These are phyloP conservation scores for Umimayanthus chanpuru DNA, from an alignment of 92 coral and sea anemone genomes.

Conservation along the genomic window DNA sequence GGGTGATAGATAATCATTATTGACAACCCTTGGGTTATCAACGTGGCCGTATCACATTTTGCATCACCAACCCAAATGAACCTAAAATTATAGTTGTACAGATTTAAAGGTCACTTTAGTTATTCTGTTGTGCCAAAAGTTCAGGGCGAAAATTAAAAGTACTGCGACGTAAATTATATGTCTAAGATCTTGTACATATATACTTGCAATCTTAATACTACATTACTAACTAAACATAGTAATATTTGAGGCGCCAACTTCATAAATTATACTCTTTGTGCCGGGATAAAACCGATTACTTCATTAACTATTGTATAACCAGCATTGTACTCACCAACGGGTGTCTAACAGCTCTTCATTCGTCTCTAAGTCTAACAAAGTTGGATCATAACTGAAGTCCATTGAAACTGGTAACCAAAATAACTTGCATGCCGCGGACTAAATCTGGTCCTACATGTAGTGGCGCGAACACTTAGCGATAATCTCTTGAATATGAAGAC, in stretches of 20 bases:
- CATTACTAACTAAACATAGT: neutral
- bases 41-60: neutral
- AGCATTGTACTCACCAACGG: slow-evolving; percentile 21
- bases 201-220: neutral
- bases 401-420: neutral
- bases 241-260: slow-evolving; percentile 4
- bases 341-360: neutral
- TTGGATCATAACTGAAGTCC: neutral
- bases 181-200: neutral
- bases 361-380: neutral
- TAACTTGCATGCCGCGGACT: neutral
- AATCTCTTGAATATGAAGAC: neutral
- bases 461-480: neutral
- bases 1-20: neutral
- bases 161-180: neutral
- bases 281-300: neutral
- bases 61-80: neutral
- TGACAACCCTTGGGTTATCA: neutral
- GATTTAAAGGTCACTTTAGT: neutral
- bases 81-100: neutral
- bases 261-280: neutral
- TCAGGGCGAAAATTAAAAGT: neutral
- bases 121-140: neutral
- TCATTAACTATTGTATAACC: neutral
- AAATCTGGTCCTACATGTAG: neutral